phyloP scores from a whole-genome alignment of 2,888 invertebrate genomes.

The Spisula subtruncata region DNA sequence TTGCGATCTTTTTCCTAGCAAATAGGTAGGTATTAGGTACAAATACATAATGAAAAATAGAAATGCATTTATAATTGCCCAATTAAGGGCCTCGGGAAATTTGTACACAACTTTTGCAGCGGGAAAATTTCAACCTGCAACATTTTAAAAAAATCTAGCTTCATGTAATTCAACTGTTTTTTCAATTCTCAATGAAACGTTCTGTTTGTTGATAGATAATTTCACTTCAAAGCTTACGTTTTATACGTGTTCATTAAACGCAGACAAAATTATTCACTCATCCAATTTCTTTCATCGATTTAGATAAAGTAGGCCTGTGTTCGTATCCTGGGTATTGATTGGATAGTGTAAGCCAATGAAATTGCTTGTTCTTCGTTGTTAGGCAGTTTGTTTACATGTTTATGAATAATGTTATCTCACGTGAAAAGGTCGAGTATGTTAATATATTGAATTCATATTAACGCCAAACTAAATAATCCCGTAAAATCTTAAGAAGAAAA shows the following conservation, averaged over 20 bases:
- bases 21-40: no score
- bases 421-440: background rate
- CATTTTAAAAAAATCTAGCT: no score
- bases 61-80: no score
- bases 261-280: background rate
- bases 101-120: no score
- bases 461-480: background rate
- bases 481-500: background rate
- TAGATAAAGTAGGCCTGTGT: background rate
- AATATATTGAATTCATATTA: background rate
- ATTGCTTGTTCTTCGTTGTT: slow-evolving; percentile 34
- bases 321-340: slow-evolving; percentile 19
- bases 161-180: no score
- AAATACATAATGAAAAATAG: no score
- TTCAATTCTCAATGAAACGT: no score
- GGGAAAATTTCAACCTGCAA: no score
- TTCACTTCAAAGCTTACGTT: no score
- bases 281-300: background rate
- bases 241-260: background rate
- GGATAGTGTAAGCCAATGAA: slow-evolving; percentile 30
- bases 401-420: background rate
- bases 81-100: no score
- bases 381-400: slow-evolving; percentile 36
- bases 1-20: no score
- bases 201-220: no score